Evolutionary conservation across 2,797 vertebrate species (phyloP), one percentile per base, ranked within the genome.

Genomic region (Enteromius trimaculatus): DNA sequence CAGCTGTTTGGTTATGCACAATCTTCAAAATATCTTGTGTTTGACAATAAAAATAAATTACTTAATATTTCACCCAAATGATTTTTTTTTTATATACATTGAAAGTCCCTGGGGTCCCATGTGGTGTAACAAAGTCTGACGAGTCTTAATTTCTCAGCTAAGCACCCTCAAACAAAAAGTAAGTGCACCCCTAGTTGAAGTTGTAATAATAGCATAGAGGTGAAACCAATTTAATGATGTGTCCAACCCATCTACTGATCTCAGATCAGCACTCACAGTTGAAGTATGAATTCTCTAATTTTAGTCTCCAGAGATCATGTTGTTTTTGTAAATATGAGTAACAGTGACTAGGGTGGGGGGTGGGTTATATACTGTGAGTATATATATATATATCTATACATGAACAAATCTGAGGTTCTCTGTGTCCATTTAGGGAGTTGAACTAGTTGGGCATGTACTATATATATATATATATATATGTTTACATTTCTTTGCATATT

Each of bases 381-480:
- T 39, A 39, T 39, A 39, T 34, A 31, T 31, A 31, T 31, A 31
- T 69, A 31, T 69, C 69, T 80, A 58, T 51, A 80, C 17, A 68
- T 49, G 8, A 1, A 42, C 19, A 29, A 26, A 10, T 21, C 37
- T 31, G 65, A 29, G 34, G 16, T 26, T 23, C 16, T 31, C 17
- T 26, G 17, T 60, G 68, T 34, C 51, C 3, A 62, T 49, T 71
- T 31, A 23, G 55, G 4, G 13, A 19, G 11, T 70, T 13, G 16
- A 3, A 14, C 23, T 55, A 66, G 29, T 39, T 14, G 37, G 79
- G 17, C 26, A 80, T 81, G 79, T 37, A 23, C 19, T 72, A 14
- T 37, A n/a, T 81, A n/a, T 34, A 72, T 49, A 17, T 64, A 13
- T 72, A 14, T 37, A n/a, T 81, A n/a, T 34, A 72, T 49, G 23